phyloP scores from a whole-genome alignment of 1,140 invertebrate species.

The Brachionus plicatilis region DNA sequence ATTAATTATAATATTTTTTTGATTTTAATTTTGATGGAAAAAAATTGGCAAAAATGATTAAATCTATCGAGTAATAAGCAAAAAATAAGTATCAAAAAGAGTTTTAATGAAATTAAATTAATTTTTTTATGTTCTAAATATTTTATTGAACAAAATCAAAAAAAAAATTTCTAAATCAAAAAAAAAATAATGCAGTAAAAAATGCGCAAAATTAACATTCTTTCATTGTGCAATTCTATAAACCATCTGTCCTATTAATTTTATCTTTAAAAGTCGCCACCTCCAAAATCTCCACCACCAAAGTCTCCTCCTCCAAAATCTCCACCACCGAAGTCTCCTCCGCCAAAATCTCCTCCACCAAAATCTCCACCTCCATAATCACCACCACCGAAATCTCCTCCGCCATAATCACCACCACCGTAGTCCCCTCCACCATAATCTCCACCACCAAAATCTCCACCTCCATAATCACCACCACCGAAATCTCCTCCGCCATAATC shows the following conservation, averaged over 20 bases:
- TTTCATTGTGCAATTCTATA: background rate
- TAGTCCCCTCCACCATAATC: slow-evolving; percentile 18
- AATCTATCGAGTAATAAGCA: too few species aligned
- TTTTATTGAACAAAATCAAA: background rate
- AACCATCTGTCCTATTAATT: background rate
- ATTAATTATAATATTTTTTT: too few species aligned
- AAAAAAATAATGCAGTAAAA: background rate
- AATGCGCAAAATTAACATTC: background rate
- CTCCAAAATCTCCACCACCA: background rate
- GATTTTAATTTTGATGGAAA: too few species aligned
- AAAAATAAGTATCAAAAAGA: too few species aligned
- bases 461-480: slow-evolving; percentile 30
- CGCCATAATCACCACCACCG: background rate
- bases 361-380: slow-evolving; percentile 36
- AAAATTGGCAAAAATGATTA: too few species aligned
- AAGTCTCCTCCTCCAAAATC: slow-evolving; percentile 2
- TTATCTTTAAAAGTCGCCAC: background rate
- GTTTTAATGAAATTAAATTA: background rate
- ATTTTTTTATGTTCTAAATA: background rate
- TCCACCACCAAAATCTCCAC: slow-evolving; percentile 25
- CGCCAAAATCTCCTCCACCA: slow-evolving; percentile 29
- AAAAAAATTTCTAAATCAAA: background rate
- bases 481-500: background rate
- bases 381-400: slow-evolving; percentile 27
- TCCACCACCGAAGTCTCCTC: background rate